Evolutionary conservation across 1,140 invertebrate species (phyloP), one percentile per base, ranked within the genome.

Genomic region (Tribolium castaneum): DNA sequence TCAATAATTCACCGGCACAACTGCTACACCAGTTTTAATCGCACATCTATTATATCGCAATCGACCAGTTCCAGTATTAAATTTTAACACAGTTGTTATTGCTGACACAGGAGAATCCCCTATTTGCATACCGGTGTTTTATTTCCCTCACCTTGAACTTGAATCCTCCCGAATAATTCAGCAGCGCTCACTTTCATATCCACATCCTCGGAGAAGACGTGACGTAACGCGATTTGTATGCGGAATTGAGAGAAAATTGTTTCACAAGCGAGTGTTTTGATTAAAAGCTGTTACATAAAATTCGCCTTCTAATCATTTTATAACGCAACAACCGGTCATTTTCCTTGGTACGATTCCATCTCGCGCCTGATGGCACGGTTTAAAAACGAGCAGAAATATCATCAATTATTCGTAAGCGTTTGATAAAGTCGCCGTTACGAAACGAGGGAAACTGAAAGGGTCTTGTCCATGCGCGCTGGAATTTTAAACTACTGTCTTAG

Each of bases 401-500:
- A 30, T 30, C 25, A 30, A 30, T 30, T 30, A 30, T 30, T 30
- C 25, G 25, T 30, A 30, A 30, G 25, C 25, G 25, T 30, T 30
- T 30, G 5, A 30, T 30, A 30, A 30, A 4, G 25, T 30, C 6
- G 25, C 25, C 1, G 12, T 13, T 30, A 13, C 71, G 70, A 77
- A 70, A 70, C 49, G 12, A 25, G 62, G 14, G 19, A 45, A 14
- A 35, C 54, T 6, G 25, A 39, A 39, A 35, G 35, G n/a, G 35
- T 22, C 39, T 16, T 4, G 30, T 30, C 16, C 66, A 66, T 56
- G 25, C 74, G 74, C 49, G 3, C 3, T 12, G 49, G 14, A 54
- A 54, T 54, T 54, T 54, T 54, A 13, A 54, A 59, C 30, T 59
- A 59, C 10, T 59, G 13, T 52, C 51, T 52, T 52, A 52, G 13